A percentile compares a stretch with the other conserved stretches of the same genome.
phyloP scores from a whole-genome alignment of 2,113 vertebrate genomes.

The Ondatra zibethicus region DNA sequence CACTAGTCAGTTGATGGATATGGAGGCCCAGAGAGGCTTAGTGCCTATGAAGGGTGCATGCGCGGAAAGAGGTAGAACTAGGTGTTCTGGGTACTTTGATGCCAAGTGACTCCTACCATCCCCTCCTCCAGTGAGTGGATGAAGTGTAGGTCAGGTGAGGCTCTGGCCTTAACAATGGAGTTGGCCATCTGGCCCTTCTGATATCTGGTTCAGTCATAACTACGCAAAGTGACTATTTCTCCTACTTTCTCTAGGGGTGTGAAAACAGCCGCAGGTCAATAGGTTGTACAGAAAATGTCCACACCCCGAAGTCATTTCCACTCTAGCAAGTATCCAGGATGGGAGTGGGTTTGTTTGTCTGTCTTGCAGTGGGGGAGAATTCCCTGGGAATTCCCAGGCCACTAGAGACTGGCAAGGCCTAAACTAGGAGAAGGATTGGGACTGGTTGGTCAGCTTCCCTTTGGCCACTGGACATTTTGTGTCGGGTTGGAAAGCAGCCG shows the following conservation, averaged over 20 bases:
- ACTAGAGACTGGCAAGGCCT: neutral
- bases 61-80: neutral
- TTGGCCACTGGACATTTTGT: neutral
- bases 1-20: neutral
- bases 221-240: neutral
- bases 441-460: neutral
- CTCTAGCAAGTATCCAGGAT: neutral
- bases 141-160: neutral
- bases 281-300: neutral
- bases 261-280: neutral
- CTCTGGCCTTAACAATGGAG: neutral
- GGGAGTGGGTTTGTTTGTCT: neutral
- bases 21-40: neutral
- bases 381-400: constrained; percentile 28
- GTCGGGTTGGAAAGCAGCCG: neutral
- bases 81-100: neutral
- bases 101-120: rapidly evolving
- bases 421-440: neutral
- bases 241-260: neutral
- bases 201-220: neutral
- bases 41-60: rapidly evolving
- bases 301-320: neutral
- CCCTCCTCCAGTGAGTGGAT: neutral
- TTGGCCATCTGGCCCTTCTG: neutral
- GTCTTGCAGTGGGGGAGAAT: neutral